phyloP scores from a whole-genome alignment of 2,888 invertebrate genomes.

The Cryptocephalus moraei region DNA sequence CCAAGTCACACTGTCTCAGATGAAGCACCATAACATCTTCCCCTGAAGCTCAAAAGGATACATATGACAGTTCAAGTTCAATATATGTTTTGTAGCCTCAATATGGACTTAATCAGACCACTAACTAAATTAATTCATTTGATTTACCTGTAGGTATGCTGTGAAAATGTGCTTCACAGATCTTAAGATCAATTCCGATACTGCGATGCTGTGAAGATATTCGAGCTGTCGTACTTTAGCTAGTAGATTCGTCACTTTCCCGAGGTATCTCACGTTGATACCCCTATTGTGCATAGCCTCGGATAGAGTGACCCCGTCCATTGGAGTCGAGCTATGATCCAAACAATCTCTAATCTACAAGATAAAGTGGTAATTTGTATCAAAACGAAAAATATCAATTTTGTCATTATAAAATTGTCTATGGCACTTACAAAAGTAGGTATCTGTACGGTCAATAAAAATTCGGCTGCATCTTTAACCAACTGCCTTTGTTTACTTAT shows the following conservation, averaged over 20 bases:
- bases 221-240: conserved; percentile 68
- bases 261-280: conserved; percentile 94
- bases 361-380: background rate
- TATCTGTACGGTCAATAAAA: conserved; percentile 86
- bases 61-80: too few species aligned
- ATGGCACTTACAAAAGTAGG: conserved; percentile 73
- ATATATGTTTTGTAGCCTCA: too few species aligned
- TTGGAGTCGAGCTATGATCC: conserved; percentile 85
- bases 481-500: conserved; percentile 78
- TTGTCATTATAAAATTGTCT: background rate
- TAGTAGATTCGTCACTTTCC: conserved; percentile 77
- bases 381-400: background rate
- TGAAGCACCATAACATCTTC: too few species aligned
- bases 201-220: conserved; percentile 82
- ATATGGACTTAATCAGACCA: too few species aligned
- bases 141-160: conserved; percentile 66
- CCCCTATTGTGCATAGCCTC: conserved; percentile 93
- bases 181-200: conserved; percentile 81
- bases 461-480: conserved; percentile 92
- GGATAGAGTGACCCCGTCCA: conserved; percentile 87
- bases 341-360: conserved; percentile 75
- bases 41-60: too few species aligned
- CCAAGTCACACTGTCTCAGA: too few species aligned
- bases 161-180: conserved; percentile 93
- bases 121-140: background rate